Conservation (phyloP, 2,888 invertebrate species). For the Lasioglossum figueresi region DNA sequence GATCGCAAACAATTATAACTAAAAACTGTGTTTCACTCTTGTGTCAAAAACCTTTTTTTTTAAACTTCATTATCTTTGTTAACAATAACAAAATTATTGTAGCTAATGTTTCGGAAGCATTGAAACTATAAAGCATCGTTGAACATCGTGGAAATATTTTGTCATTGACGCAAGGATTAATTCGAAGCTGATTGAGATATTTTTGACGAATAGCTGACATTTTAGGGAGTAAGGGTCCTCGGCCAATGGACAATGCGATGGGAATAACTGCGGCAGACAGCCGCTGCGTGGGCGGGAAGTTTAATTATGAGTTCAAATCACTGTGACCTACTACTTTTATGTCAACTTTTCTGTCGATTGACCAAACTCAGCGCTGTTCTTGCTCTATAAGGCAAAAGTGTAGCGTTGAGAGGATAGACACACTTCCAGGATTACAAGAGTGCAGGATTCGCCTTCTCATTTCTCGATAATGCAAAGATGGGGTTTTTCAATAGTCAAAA, state of each 20-base stretch:
- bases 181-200: not conserved
- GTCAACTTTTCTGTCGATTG: not conserved
- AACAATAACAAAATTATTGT: not conserved
- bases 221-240: not conserved
- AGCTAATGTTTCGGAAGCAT: not conserved
- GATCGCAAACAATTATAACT: not conserved
- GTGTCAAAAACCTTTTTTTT: not conserved
- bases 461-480: no score
- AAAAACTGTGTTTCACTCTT: not conserved
- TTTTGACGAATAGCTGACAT: not conserved
- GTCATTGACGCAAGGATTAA: not conserved
- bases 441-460: no score
- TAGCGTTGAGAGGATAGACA: no score
- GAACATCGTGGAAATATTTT: not conserved
- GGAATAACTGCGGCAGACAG: not conserved
- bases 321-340: not conserved
- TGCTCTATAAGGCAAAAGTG: not conserved
- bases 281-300: not conserved
- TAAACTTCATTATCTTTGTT: not conserved
- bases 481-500: no score
- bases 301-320: constrained; percentile 10
- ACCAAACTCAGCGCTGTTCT: not conserved
- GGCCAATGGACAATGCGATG: not conserved
- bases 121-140: not conserved
- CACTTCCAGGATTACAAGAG: no score